Evolutionary conservation across 2,888 invertebrate species (phyloP), one percentile per base, ranked within the genome.

Genomic region (Drosophila austrosaltans): DNA sequence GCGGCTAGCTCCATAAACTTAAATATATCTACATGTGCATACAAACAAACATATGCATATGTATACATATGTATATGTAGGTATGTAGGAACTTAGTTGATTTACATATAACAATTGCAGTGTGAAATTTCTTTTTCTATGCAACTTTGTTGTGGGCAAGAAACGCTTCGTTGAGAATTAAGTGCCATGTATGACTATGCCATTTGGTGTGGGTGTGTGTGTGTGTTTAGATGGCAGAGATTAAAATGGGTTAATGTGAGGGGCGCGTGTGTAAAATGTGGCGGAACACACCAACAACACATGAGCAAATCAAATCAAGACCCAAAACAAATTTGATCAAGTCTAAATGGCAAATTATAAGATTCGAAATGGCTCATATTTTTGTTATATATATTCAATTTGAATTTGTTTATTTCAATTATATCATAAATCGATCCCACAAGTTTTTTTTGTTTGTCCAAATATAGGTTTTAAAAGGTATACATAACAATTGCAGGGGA

Each of bases 161-260:
- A 69, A 72, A 72, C 56, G 82, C 88, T 67, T 82, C 83, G 72
- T 72, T 82, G 80, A 58, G 64, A 72, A 80, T 82, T 80, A 85
- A 82, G 86, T 82, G 86, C 73, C 82, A 67, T 69, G 48, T 48
- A 48, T 25, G 48, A 25, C 12, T 48, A 10, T 25, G 25, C 22
- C 48, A 22, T 48, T 48, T 10, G 25, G 22, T 42, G 42, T 16
- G 42, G 20, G 30, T 30, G 36, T 36, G 36, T 36, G 36, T 36
- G 36, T 36, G 36, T 36, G 2, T 16, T 16, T 36, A 36, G 36
- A 36, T 36, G 36, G 59, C 62, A 64, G 58, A 67, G 69, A 66
- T 28, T 12, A 68, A 64, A 85, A 72, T 85, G 83, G 82, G 88
- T 87, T 82, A 82, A 82, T 82, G 88, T 61, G 62, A 66, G 82